These are phyloP conservation scores for Eupithecia insigniata DNA, from an alignment of 2,888 invertebrate species.

Conservation along the genomic window DNA sequence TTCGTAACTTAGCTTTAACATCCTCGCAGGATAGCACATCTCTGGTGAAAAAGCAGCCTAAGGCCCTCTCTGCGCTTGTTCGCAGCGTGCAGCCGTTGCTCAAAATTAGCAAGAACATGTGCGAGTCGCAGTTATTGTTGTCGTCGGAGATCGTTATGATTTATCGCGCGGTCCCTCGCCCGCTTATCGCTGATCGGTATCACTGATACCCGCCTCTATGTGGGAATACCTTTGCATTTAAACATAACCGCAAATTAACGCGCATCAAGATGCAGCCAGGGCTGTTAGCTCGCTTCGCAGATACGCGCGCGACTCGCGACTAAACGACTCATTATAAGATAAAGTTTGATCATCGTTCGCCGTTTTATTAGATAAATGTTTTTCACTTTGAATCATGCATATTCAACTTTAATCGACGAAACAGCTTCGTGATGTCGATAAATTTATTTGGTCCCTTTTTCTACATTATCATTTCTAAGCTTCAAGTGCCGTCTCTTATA, in stretches of 20 bases:
- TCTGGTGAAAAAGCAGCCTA: too few relatives aligned
- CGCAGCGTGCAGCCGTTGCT: slow-evolving; percentile 67
- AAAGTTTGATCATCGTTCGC: slow-evolving; percentile 11
- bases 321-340: slow-evolving; percentile 31
- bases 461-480: slow-evolving; percentile 35
- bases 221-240: slow-evolving; percentile 41
- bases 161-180: slow-evolving; percentile 55
- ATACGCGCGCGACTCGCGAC: slow-evolving; percentile 7
- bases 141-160: slow-evolving; percentile 64
- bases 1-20: too few relatives aligned
- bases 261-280: slow-evolving; percentile 38
- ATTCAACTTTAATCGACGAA: slow-evolving; percentile 35
- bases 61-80: slow-evolving; percentile 38
- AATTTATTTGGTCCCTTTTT: slow-evolving; percentile 29
- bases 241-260: slow-evolving; percentile 47
- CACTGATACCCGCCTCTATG: slow-evolving; percentile 44
- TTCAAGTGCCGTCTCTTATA: slow-evolving; percentile 19
- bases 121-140: slow-evolving; percentile 65
- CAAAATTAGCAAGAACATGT: slow-evolving; percentile 71
- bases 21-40: too few relatives aligned
- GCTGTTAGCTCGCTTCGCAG: slow-evolving; percentile 22
- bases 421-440: slow-evolving; percentile 27
- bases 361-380: slow-evolving; percentile 26
- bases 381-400: slow-evolving; percentile 31
- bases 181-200: slow-evolving; percentile 56